Conservation (phyloP, 2,113 vertebrate genomes). For the Ciconia maguari region DNA sequence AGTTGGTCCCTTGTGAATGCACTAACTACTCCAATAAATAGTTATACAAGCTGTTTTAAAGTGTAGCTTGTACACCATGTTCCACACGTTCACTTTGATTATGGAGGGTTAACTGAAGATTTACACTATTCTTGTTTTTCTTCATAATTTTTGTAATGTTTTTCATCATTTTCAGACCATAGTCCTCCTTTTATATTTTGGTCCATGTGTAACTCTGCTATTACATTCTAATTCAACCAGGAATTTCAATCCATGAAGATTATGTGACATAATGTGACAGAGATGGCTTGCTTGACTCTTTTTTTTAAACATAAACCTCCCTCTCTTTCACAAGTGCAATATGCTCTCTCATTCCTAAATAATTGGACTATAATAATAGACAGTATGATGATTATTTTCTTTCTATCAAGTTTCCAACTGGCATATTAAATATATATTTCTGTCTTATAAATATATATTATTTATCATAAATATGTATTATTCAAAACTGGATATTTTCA, state of each 20-base stretch:
- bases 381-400: neutral
- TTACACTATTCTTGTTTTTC: neutral
- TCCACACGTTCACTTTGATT: neutral
- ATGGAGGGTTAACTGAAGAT: neutral
- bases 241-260: neutral
- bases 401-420: neutral
- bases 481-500: neutral
- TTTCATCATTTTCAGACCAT: neutral
- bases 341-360: neutral
- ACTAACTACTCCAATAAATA: neutral
- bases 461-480: neutral
- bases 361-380: neutral
- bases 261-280: neutral
- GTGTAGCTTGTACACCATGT: neutral
- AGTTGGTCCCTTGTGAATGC: neutral
- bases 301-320: neutral
- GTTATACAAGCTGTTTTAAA: neutral
- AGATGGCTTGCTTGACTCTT: neutral
- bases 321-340: neutral
- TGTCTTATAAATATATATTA: neutral
- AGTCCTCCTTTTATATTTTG: neutral
- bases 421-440: neutral
- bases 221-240: neutral
- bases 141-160: neutral
- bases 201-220: neutral